Conservation (phyloP, 2,113 vertebrate genomes). For the Sitta europaea region DNA sequence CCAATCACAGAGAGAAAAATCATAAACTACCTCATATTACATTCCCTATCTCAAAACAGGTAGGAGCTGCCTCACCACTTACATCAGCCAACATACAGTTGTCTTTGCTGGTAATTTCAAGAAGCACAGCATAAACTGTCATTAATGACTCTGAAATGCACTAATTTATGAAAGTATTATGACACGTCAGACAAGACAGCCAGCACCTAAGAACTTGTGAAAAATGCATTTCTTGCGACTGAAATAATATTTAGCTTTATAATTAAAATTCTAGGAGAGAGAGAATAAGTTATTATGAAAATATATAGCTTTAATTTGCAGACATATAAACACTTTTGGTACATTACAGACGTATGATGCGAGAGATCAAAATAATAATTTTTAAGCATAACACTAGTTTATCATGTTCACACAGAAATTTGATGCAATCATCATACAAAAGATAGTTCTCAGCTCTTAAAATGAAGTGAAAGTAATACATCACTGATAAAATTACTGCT, state of each 20-base stretch:
- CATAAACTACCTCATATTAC: background rate
- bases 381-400: constrained; percentile 68
- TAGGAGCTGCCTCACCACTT: background rate
- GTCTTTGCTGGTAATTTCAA: background rate
- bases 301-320: constrained; percentile 84
- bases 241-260: background rate
- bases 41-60: background rate
- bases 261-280: constrained; percentile 56
- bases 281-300: constrained; percentile 74
- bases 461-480: constrained; percentile 64
- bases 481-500: constrained; percentile 56
- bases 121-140: background rate
- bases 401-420: constrained; percentile 65
- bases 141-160: background rate
- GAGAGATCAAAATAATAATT: constrained; percentile 63
- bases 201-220: background rate
- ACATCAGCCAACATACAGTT: background rate
- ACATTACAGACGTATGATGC: constrained; percentile 75
- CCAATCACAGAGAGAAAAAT: background rate
- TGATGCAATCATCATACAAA: constrained; percentile 57
- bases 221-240: background rate
- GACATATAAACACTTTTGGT: constrained; percentile 83
- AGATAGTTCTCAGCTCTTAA: constrained; percentile 59
- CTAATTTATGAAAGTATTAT: background rate
- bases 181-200: background rate